A percentile compares a stretch with the other conserved stretches of the same genome.
phyloP scores from a whole-genome alignment of 2,888 invertebrate species.

The Noctua janthe region DNA sequence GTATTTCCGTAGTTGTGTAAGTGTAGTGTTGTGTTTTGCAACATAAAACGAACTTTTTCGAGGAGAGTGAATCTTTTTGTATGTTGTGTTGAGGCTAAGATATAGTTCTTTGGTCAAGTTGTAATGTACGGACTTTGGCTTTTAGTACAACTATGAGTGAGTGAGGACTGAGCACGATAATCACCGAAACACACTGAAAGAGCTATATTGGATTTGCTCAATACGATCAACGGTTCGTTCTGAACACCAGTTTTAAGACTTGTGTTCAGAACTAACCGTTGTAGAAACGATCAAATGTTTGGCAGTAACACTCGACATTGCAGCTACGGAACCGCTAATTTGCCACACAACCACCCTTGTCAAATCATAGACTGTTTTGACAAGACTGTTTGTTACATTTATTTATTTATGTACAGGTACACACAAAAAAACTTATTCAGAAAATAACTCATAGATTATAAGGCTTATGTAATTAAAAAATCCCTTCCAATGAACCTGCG shows the following conservation, averaged over 20 bases:
- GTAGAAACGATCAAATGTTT: background rate
- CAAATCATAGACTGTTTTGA: background rate
- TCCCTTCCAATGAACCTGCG: background rate
- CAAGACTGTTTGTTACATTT: no score
- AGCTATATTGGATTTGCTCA: background rate
- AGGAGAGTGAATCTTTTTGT: background rate
- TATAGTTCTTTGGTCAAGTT: background rate
- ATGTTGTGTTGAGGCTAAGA: background rate
- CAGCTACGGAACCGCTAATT: background rate
- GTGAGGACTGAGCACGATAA: background rate
- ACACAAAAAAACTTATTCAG: background rate
- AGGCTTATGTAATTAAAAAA: background rate
- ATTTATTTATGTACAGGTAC: background rate
- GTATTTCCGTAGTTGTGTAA: conserved; percentile 4
- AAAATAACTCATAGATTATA: background rate
- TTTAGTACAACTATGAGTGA: background rate
- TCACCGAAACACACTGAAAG: background rate
- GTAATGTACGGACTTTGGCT: background rate
- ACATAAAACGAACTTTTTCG: background rate
- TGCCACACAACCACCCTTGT: background rate
- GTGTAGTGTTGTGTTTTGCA: background rate
- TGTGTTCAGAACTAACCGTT: background rate
- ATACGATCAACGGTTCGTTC: background rate
- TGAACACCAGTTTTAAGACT: background rate
- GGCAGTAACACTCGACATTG: background rate